Percentiles rank a stretch among this genome's conserved stretches.
Evolutionary conservation across 2,888 invertebrate species (phyloP).

Genomic region (Agriotes lineatus): DNA sequence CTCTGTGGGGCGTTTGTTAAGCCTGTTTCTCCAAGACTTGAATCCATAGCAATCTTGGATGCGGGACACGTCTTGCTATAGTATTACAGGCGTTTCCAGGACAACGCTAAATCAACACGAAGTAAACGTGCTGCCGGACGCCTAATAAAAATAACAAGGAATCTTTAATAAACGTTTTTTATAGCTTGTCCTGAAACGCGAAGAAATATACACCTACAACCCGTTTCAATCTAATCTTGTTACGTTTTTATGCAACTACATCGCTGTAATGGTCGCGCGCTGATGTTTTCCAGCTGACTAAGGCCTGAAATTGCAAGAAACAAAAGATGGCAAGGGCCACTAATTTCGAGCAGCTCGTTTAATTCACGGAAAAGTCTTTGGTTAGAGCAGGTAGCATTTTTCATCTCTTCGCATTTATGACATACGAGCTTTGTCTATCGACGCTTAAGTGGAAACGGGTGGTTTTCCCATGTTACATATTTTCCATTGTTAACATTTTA

Average conservation of each 20-base stretch:
- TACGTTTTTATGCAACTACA: no score
- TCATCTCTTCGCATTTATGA: not conserved
- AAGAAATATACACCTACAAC: conserved; percentile 7
- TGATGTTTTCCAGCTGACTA: no score
- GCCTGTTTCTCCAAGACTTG: not conserved
- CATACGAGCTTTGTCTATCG: not conserved
- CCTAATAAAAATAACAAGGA: conserved; percentile 45
- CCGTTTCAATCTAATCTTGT: conserved; percentile 6
- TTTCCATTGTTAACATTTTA: conserved; percentile 27
- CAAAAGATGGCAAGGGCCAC: no score
- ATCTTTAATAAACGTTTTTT: conserved; percentile 43
- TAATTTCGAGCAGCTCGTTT: no score
- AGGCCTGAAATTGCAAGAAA: no score
- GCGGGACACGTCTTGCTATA: conserved; percentile 40
- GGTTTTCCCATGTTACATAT: conserved; percentile 13
- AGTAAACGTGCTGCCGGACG: conserved; percentile 46
- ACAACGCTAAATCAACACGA: conserved; percentile 51
- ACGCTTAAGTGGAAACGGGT: not conserved
- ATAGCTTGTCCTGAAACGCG: conserved; percentile 18
- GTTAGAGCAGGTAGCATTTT: not conserved
- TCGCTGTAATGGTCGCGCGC: no score
- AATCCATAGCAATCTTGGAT: conserved; percentile 22
- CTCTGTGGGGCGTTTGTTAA: no score
- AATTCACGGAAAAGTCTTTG: no score
- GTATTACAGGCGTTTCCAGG: conserved; percentile 44